A percentile compares a stretch with the other conserved stretches of the same genome.
phyloP scores from a whole-genome alignment of 2,888 invertebrate genomes.

The Melangyna quadrimaculata region DNA sequence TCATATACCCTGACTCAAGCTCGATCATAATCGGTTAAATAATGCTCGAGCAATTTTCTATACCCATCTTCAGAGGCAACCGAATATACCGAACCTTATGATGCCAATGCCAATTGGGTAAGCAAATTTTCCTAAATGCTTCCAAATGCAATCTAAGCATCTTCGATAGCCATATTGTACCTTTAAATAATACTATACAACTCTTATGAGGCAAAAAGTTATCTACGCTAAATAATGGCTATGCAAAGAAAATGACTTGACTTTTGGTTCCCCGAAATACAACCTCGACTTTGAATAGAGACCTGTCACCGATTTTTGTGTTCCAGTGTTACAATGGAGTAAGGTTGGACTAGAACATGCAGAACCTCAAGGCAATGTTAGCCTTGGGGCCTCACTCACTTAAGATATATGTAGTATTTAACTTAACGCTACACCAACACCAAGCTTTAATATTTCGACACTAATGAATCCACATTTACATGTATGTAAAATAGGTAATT shows the following conservation, averaged over 20 bases:
- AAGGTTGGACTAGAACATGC: too few species aligned
- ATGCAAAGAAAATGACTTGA: constrained; percentile 1
- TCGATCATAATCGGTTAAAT: constrained; percentile 50
- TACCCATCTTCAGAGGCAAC: constrained; percentile 11
- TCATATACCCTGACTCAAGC: constrained; percentile 11
- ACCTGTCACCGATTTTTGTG: constrained; percentile 42
- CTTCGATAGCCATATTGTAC: constrained; percentile 42
- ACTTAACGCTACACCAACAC: too few species aligned
- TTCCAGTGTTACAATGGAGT: too few species aligned
- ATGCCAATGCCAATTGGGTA: constrained; percentile 43
- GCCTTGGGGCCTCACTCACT: too few species aligned
- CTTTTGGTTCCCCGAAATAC: constrained; percentile 32
- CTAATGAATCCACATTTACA: too few species aligned
- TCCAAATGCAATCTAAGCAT: constrained; percentile 18
- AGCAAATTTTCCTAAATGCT: constrained; percentile 33
- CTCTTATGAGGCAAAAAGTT: neutral
- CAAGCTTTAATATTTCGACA: too few species aligned
- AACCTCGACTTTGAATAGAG: constrained; percentile 51
- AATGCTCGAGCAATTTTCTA: constrained; percentile 23
- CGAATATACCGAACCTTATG: constrained; percentile 40
- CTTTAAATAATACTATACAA: neutral
- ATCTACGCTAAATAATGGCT: neutral
- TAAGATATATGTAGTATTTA: too few species aligned
- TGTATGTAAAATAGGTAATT: too few species aligned
- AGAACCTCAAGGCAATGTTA: too few species aligned